phyloP scores from a whole-genome alignment of 2,888 invertebrate genomes.

The Siphonodentalium dalli region DNA sequence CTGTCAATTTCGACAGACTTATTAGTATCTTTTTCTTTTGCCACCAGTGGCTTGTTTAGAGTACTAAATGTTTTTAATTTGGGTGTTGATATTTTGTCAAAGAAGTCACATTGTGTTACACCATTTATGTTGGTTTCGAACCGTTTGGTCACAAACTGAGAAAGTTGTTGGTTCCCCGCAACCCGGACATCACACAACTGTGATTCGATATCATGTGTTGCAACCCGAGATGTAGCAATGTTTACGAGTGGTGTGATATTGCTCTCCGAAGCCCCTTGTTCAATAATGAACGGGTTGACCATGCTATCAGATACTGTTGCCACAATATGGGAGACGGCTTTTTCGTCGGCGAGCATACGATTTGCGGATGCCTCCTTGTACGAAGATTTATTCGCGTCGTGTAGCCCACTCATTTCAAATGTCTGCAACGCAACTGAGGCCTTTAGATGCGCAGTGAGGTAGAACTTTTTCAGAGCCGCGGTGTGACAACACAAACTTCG shows the following conservation, averaged over 20 bases:
- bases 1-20: slow-evolving; percentile 9
- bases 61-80: neutral
- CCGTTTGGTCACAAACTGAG: slow-evolving; percentile 1
- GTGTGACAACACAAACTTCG: slow-evolving; percentile 11
- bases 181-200: neutral
- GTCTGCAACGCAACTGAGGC: slow-evolving; percentile 5
- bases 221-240: slow-evolving; percentile 13
- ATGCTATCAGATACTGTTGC: slow-evolving; percentile 7
- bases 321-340: neutral
- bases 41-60: neutral
- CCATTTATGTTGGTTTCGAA: neutral
- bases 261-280: slow-evolving; percentile 4
- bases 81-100: slow-evolving; percentile 1
- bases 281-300: slow-evolving; percentile 13
- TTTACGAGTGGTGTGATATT: slow-evolving; percentile 11
- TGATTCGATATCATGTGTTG: neutral
- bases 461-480: slow-evolving; percentile 14
- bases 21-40: neutral
- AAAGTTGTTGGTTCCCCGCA: neutral
- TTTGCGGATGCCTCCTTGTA: slow-evolving; percentile 6
- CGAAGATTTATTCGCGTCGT: neutral
- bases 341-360: slow-evolving; percentile 4
- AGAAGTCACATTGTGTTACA: too few relatives aligned
- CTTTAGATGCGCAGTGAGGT: slow-evolving; percentile 14
- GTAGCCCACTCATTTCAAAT: slow-evolving; percentile 5